Evolutionary conservation across 2,113 vertebrate species (phyloP).

Genomic region (Rhombomys opimus): DNA sequence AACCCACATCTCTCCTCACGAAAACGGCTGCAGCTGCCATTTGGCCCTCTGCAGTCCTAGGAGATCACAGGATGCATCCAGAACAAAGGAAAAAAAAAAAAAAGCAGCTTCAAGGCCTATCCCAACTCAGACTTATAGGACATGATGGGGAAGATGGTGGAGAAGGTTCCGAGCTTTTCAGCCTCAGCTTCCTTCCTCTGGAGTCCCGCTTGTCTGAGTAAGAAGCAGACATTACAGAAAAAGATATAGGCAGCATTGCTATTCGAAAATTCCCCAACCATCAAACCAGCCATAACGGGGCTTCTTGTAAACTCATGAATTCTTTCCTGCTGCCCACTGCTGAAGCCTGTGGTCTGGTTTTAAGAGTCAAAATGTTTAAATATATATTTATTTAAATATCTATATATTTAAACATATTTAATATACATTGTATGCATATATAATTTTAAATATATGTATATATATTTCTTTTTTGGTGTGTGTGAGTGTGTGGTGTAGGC

Average conservation of each 20-base stretch:
- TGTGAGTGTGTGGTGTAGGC: neutral
- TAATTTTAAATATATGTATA: neutral
- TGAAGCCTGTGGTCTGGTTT: neutral
- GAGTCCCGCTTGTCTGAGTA: neutral
- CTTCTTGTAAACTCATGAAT: neutral
- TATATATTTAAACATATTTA: too few relatives aligned
- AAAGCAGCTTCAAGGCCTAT: neutral
- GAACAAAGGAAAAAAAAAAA: neutral
- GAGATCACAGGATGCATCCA: neutral
- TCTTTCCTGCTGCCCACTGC: neutral
- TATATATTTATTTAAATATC: too few relatives aligned
- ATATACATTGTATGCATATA: neutral
- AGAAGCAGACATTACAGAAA: neutral
- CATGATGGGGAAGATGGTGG: accelerated
- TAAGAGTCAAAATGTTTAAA: too few relatives aligned
- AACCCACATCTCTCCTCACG: too few relatives aligned
- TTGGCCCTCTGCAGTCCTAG: neutral
- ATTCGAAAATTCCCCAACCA: neutral
- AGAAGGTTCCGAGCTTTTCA: neutral
- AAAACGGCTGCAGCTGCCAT: too few relatives aligned
- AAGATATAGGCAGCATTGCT: neutral
- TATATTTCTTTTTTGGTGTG: too few relatives aligned
- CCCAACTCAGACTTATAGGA: accelerated
- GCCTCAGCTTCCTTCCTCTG: neutral
- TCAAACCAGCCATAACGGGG: neutral